Conservation (phyloP, 2,888 invertebrate genomes). For the Hermodice carunculata region DNA sequence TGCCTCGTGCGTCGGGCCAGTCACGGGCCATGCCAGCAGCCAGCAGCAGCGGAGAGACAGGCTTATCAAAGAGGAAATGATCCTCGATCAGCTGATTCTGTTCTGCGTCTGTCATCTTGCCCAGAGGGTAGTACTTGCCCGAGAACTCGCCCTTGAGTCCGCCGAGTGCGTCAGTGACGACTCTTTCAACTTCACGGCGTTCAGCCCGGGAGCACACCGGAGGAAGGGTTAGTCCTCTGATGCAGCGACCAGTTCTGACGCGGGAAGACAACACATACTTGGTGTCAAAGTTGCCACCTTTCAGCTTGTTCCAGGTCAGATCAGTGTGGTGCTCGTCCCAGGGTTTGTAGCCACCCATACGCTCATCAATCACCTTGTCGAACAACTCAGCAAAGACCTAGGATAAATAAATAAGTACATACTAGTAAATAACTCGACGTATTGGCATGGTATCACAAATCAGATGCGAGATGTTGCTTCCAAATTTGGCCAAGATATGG, state of each 20-base stretch:
- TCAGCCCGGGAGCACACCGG: constrained; percentile 40
- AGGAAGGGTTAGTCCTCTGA: constrained; percentile 40
- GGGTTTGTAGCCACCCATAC: constrained; percentile 39
- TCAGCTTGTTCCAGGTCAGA: constrained; percentile 36
- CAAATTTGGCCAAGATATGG: no score
- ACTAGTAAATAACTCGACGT: no score
- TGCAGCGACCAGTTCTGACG: constrained; percentile 37
- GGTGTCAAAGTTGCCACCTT: constrained; percentile 32
- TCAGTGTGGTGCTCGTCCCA: constrained; percentile 40
- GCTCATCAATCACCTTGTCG: constrained; percentile 41
- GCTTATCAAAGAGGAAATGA: constrained; percentile 40
- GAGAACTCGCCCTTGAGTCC: constrained; percentile 18
- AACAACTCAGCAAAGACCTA: constrained; percentile 43
- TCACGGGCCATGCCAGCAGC: constrained; percentile 29
- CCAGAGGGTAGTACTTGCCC: constrained; percentile 32
- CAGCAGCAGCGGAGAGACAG: constrained; percentile 28
- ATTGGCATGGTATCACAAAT: no score
- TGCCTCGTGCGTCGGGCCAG: constrained; percentile 80
- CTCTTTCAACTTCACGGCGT: constrained; percentile 37
- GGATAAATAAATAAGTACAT: no score
- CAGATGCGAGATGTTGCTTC: no score
- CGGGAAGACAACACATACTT: constrained; percentile 42
- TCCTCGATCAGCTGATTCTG: constrained; percentile 33
- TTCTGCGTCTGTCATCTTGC: constrained; percentile 30
- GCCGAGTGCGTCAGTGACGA: constrained; percentile 31